phyloP scores from a whole-genome alignment of 2,113 vertebrate species.

The Trichomycterus rosablanca region DNA sequence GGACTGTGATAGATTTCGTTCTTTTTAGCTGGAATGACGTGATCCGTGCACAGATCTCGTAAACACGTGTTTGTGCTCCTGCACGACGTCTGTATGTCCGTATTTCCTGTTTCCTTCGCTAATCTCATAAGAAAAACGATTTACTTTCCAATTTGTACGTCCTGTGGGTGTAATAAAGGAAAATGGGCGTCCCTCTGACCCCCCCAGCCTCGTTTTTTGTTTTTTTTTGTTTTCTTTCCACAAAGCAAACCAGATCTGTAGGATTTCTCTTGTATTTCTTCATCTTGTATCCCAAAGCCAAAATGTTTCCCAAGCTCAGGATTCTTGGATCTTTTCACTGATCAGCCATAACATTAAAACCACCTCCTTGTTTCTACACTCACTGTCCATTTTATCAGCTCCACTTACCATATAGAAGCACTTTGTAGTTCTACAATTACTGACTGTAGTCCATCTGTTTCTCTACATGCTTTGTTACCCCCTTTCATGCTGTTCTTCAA shows the following conservation, averaged over 20 bases:
- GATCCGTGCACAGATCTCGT: conserved; percentile 8
- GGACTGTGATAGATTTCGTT: no score
- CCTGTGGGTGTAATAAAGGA: conserved; percentile 27
- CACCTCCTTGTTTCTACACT: no score
- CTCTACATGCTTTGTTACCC: no score
- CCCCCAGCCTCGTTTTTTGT: not conserved
- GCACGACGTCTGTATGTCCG: not conserved
- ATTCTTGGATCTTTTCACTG: no score
- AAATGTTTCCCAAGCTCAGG: conserved; percentile 18
- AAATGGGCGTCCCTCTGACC: conserved; percentile 19
- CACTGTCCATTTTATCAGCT: no score
- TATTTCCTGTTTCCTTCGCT: conserved; percentile 8
- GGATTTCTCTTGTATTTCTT: conserved; percentile 16
- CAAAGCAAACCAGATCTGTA: conserved; percentile 20
- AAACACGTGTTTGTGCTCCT: conserved; percentile 6
- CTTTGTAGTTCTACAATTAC: no score
- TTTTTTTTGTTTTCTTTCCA: not conserved
- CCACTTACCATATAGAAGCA: no score
- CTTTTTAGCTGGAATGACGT: not conserved
- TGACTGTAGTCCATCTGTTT: no score
- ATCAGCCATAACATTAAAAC: no score
- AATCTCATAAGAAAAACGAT: conserved; percentile 17
- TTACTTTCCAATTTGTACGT: conserved; percentile 2
- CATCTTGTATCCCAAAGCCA: conserved; percentile 12
- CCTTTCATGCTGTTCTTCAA: no score